Conservation (phyloP, 2,888 invertebrate species). For the Barypeithes pellucidus region DNA sequence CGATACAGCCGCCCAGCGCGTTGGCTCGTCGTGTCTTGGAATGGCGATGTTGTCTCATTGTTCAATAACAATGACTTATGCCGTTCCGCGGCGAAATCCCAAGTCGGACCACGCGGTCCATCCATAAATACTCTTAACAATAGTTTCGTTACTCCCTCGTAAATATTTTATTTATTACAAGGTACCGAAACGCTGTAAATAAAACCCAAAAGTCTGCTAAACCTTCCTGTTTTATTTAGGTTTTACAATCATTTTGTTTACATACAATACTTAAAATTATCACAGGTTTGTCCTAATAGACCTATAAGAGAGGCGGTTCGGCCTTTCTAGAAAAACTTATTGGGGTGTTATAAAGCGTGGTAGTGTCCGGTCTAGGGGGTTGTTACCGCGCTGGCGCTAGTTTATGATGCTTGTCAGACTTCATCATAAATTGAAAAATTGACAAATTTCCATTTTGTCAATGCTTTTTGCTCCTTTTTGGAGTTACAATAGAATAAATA, state of each 20-base stretch:
- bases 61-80: too few relatives aligned
- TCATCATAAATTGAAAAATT: constrained; percentile 10
- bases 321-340: constrained; percentile 3
- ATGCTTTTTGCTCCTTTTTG: not conserved
- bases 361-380: not conserved
- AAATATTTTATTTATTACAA: not conserved
- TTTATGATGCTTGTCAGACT: constrained; percentile 8
- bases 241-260: constrained; percentile 10
- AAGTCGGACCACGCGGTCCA: too few relatives aligned
- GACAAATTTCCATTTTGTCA: not conserved
- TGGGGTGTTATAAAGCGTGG: not conserved
- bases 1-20: too few relatives aligned
- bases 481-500: constrained; percentile 8
- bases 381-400: constrained; percentile 12
- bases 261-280: constrained; percentile 17
- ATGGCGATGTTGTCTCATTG: too few relatives aligned
- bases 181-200: not conserved
- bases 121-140: too few relatives aligned
- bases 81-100: too few relatives aligned
- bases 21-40: too few relatives aligned
- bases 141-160: not conserved
- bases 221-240: not conserved
- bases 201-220: constrained; percentile 13
- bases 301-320: not conserved
- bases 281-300: not conserved